phyloP scores from a whole-genome alignment of 2,888 invertebrate genomes.

The Sphecodes monilicornis region DNA sequence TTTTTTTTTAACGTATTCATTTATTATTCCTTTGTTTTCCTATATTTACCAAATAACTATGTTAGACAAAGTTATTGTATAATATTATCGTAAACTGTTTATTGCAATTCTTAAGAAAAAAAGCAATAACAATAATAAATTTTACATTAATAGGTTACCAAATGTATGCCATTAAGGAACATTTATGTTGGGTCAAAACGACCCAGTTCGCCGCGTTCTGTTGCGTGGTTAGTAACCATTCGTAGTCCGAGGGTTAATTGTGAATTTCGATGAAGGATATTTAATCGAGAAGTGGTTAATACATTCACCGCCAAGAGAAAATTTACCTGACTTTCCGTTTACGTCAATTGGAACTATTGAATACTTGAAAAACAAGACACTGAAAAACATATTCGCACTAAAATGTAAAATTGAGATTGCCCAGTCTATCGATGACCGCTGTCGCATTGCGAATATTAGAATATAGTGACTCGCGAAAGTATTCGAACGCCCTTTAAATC shows the following conservation, averaged over 20 bases:
- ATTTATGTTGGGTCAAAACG: no score
- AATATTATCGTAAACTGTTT: neutral
- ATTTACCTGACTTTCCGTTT: slow-evolving; percentile 2
- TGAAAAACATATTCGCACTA: neutral
- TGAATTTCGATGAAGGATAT: neutral
- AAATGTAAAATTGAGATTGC: neutral
- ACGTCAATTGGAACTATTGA: neutral
- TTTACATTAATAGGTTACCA: neutral
- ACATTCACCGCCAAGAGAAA: neutral
- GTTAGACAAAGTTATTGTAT: neutral
- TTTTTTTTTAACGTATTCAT: neutral
- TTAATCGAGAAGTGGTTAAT: slow-evolving; percentile 45
- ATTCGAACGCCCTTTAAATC: no score
- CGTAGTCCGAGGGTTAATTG: neutral
- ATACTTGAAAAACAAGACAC: neutral
- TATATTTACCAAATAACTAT: neutral
- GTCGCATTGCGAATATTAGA: neutral
- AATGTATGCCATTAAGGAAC: neutral
- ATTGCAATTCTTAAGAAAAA: neutral
- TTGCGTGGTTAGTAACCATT: no score
- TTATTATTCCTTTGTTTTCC: neutral
- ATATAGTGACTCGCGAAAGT: no score
- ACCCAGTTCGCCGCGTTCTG: no score
- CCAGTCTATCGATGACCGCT: neutral
- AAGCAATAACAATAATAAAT: neutral